Evolutionary conservation across 2,113 vertebrate genomes (phyloP).

Genomic region (Eidolon helvum): DNA sequence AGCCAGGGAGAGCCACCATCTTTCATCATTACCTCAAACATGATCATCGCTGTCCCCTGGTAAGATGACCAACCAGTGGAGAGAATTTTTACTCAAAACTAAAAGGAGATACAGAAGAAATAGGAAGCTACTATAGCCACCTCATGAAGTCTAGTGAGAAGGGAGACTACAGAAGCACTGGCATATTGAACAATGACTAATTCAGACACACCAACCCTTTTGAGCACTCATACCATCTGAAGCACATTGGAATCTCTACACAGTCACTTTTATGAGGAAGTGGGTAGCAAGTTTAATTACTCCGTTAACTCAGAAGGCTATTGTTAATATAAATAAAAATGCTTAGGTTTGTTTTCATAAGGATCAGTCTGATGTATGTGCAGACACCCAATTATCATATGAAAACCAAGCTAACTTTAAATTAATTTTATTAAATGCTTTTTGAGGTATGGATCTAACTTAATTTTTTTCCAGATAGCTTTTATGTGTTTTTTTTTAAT

Average conservation of each 20-base stretch:
- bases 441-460: neutral
- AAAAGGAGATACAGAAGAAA: neutral
- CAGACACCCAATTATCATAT: neutral
- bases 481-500: neutral
- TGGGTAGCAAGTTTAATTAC: neutral
- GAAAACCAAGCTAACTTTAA: neutral
- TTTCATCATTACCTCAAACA: neutral
- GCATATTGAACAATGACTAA: neutral
- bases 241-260: neutral
- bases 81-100: neutral
- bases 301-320: neutral
- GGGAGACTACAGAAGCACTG: neutral
- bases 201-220: neutral
- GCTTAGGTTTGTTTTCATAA: neutral
- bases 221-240: neutral
- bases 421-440: neutral
- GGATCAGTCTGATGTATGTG: neutral
- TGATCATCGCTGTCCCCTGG: neutral
- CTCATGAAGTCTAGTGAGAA: neutral
- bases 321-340: conserved; percentile 5
- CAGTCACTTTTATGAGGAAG: neutral
- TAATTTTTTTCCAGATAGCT: neutral
- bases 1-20: neutral
- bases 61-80: neutral
- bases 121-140: neutral